Conservation (phyloP, 2,888 invertebrate species). For the Eupithecia dodoneata region DNA sequence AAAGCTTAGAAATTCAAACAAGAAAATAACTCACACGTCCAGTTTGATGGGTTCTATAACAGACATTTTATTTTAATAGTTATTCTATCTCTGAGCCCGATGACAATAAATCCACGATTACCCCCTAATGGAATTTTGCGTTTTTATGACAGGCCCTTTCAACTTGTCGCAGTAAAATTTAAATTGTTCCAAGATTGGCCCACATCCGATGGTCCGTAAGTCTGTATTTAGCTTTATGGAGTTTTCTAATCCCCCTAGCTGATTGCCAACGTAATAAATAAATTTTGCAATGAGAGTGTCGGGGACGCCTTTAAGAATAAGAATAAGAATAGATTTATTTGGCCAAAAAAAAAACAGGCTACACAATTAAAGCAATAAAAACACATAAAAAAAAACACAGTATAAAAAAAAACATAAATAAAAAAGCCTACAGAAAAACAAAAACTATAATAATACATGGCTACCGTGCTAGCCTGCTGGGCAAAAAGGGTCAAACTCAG, state of each 20-base stretch:
- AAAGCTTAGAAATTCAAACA: background rate
- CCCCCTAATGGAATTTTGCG: constrained; percentile 23
- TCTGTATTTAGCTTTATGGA: constrained; percentile 9
- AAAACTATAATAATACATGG: no score
- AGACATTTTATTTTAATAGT: constrained; percentile 14
- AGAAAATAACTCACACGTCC: background rate
- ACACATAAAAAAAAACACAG: no score
- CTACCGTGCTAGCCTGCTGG: no score
- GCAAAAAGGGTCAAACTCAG: no score
- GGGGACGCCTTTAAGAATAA: background rate
- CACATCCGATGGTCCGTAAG: constrained; percentile 13
- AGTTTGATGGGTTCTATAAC: constrained; percentile 1
- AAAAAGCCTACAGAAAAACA: no score
- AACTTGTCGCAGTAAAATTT: constrained; percentile 28
- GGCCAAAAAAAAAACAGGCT: no score
- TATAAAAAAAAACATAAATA: no score
- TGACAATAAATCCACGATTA: constrained; percentile 25
- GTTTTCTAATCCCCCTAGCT: constrained; percentile 2
- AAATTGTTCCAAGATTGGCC: constrained; percentile 17
- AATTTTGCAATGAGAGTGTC: background rate
- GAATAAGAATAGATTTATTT: no score
- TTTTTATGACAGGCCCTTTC: constrained; percentile 32
- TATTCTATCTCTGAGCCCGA: constrained; percentile 16
- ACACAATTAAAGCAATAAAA: no score
- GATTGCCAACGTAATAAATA: constrained; percentile 3